phyloP scores from a whole-genome alignment of 2,113 vertebrate genomes.

The Tretioscincus oriximinensis region DNA sequence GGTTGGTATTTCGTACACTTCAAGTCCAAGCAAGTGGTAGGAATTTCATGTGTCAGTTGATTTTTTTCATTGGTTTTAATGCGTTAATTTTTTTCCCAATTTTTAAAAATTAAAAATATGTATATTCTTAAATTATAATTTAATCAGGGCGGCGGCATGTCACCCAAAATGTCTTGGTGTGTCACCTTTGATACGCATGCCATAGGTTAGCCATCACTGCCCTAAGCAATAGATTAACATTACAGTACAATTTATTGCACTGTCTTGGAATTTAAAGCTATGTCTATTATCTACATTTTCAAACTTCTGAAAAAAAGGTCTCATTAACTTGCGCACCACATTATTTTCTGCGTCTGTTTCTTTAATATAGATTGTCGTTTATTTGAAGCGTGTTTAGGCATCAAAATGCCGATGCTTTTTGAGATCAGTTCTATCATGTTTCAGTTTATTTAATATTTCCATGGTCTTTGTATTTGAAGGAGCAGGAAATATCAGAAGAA shows the following conservation, averaged over 20 bases:
- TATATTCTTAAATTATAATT: too few species aligned
- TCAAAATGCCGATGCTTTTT: not conserved
- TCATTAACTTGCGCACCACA: not conserved
- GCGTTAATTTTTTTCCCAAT: too few species aligned
- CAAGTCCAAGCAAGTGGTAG: too few species aligned
- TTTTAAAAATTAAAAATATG: too few species aligned
- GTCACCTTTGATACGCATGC: too few species aligned
- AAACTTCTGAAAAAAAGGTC: not conserved
- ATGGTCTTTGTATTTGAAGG: conserved; percentile 48
- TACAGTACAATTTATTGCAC: not conserved
- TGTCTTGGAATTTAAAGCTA: not conserved
- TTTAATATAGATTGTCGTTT: not conserved
- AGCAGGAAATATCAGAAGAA: conserved; percentile 67
- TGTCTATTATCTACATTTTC: not conserved
- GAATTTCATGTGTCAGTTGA: too few species aligned
- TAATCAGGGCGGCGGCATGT: too few species aligned
- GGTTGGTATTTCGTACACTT: too few species aligned
- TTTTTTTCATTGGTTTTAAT: too few species aligned
- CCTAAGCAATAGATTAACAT: not conserved
- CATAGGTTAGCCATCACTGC: not conserved
- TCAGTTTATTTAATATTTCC: conserved; percentile 6
- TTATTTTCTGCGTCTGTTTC: not conserved
- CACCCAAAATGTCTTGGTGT: too few species aligned
- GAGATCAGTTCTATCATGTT: not conserved
- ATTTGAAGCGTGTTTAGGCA: not conserved